A percentile compares a stretch with the other conserved stretches of the same genome.
Conservation (phyloP, 2,797 vertebrate species). For the Lacerta bilineata region DNA sequence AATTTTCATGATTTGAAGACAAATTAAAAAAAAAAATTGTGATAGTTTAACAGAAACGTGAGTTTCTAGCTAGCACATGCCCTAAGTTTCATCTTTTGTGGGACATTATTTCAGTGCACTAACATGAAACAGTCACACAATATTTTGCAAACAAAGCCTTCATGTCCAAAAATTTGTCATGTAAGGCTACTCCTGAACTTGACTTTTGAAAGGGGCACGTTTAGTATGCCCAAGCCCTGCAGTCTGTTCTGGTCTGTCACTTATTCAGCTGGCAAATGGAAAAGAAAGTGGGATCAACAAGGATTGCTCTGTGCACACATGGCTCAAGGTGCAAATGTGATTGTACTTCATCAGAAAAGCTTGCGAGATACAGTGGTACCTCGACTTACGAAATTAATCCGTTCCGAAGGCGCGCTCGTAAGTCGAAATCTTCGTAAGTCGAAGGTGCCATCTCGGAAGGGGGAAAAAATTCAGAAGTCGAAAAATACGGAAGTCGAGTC, state of each 20-base stretch:
- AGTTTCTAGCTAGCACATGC: not conserved
- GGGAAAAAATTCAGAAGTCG: too few relatives aligned
- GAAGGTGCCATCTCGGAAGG: too few relatives aligned
- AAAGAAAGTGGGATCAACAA: not conserved
- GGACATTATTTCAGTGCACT: constrained; percentile 8
- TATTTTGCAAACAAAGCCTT: constrained; percentile 19
- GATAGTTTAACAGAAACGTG: constrained; percentile 12
- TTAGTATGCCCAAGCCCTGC: not conserved
- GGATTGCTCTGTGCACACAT: not conserved
- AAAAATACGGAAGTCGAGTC: too few relatives aligned
- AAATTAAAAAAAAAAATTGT: constrained; percentile 13
- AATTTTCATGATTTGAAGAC: constrained; percentile 31
- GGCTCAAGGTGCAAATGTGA: not conserved
- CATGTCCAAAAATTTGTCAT: not conserved
- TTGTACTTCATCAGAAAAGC: not conserved
- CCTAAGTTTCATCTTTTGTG: constrained; percentile 24
- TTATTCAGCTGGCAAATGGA: not conserved
- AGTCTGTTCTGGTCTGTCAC: not conserved
- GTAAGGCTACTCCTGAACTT: not conserved
- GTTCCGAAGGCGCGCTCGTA: too few relatives aligned
- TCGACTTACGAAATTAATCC: too few relatives aligned
- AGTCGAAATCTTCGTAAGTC: too few relatives aligned
- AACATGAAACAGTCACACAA: constrained; percentile 11
- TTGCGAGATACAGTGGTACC: not conserved
- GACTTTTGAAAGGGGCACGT: not conserved